Conservation (phyloP, 2,797 vertebrate genomes). For the Galago senegalensis region DNA sequence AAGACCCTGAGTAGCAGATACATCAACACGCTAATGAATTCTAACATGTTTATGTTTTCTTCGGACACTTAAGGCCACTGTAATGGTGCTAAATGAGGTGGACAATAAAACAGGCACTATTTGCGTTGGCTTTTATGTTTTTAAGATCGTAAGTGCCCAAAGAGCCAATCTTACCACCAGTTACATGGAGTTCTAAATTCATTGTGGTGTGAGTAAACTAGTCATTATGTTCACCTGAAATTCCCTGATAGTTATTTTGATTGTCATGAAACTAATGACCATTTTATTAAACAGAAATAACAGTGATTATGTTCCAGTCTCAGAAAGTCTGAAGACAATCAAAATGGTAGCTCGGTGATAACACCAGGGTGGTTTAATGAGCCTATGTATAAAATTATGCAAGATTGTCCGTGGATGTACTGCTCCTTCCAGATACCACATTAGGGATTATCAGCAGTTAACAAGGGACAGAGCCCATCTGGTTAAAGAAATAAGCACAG, state of each 20-base stretch:
- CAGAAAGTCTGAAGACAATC: background rate
- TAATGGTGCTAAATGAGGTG: constrained; percentile 43
- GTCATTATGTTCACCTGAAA: constrained; percentile 45
- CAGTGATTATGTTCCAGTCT: background rate
- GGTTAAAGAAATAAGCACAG: constrained; percentile 4
- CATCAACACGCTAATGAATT: background rate
- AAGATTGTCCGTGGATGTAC: background rate
- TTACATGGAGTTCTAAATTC: constrained; percentile 37
- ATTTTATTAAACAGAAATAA: constrained; percentile 29
- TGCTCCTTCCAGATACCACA: background rate
- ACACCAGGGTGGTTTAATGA: background rate
- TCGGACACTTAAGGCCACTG: constrained; percentile 11
- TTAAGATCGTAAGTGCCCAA: constrained; percentile 36
- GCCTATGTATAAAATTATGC: background rate
- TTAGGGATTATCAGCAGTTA: background rate
- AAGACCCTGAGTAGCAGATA: background rate
- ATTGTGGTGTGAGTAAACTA: constrained; percentile 43
- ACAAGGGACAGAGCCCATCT: background rate
- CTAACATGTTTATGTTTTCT: constrained; percentile 54
- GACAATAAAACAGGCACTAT: constrained; percentile 12
- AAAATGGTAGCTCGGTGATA: background rate
- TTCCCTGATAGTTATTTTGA: background rate
- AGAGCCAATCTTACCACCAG: background rate
- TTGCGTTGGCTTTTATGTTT: constrained; percentile 57
- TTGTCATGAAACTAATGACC: constrained; percentile 13